A percentile compares a stretch with the other conserved stretches of the same genome.
Evolutionary conservation across 1,140 invertebrate genomes (phyloP).

Genomic region (Leptinotarsa texana): DNA sequence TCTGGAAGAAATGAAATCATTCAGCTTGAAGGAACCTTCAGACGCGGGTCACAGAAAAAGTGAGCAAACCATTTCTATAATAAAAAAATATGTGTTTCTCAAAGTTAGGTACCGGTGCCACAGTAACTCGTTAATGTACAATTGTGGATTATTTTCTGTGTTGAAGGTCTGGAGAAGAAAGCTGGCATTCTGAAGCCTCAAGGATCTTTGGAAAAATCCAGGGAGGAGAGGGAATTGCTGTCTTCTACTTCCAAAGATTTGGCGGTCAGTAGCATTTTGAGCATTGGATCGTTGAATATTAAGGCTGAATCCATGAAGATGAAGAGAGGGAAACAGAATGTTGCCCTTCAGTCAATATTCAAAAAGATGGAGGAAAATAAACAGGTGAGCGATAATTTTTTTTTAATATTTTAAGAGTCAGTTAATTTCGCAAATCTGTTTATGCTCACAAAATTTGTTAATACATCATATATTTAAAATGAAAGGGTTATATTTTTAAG

Average conservation of each 20-base stretch:
- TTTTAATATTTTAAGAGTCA: constrained; percentile 2
- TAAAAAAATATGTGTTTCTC: background rate
- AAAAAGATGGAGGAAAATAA: constrained; percentile 65
- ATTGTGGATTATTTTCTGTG: constrained; percentile 14
- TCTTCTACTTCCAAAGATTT: constrained; percentile 25
- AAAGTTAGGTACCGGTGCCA: background rate
- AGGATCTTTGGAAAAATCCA: constrained; percentile 65
- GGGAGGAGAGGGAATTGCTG: constrained; percentile 59
- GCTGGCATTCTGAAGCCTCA: constrained; percentile 73
- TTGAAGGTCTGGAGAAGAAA: constrained; percentile 60
- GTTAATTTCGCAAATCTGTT: too few relatives aligned
- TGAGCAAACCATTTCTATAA: constrained; percentile 7
- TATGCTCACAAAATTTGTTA: too few relatives aligned
- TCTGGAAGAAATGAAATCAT: constrained; percentile 54
- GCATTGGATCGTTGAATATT: constrained; percentile 25
- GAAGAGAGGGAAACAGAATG: constrained; percentile 52
- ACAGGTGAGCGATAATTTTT: constrained; percentile 55
- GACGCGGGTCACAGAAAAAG: constrained; percentile 24
- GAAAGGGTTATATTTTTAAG: too few relatives aligned
- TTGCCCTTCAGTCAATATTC: constrained; percentile 72
- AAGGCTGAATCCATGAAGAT: constrained; percentile 43
- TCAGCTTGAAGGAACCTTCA: constrained; percentile 41
- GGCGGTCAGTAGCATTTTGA: background rate
- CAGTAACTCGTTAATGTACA: background rate
- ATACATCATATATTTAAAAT: too few relatives aligned